Conservation (phyloP, 2,113 vertebrate species). For the Amphilophus citrinellus region DNA sequence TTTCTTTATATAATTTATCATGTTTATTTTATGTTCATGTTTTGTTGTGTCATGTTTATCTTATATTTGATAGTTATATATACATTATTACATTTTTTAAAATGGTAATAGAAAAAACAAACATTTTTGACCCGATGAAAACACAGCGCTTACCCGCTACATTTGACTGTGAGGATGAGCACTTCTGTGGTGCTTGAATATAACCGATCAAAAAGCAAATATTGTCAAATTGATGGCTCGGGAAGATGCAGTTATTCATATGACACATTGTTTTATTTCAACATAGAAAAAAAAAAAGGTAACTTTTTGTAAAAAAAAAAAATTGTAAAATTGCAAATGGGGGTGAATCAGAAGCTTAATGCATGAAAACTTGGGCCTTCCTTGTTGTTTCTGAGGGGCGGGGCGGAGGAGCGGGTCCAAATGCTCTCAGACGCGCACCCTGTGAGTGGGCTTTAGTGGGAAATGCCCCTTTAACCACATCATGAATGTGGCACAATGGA, state of each 20-base stretch:
- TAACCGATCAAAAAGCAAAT: no score
- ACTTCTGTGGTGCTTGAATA: no score
- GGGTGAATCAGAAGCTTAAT: background rate
- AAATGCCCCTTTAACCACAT: constrained; percentile 41
- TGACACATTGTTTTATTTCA: background rate
- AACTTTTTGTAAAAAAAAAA: no score
- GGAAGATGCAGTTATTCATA: background rate
- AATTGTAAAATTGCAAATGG: no score
- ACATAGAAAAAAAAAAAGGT: no score
- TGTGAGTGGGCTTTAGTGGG: constrained; percentile 13
- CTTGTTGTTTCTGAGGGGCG: no score
- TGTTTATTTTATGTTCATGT: background rate
- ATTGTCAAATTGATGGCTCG: background rate
- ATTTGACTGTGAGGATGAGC: background rate
- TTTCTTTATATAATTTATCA: background rate
- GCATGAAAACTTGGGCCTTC: background rate
- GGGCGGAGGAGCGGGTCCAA: background rate
- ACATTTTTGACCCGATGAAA: background rate
- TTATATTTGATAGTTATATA: background rate
- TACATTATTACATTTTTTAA: background rate
- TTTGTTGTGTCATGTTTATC: background rate
- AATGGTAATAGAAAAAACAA: background rate
- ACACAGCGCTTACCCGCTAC: background rate
- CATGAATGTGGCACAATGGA: constrained; percentile 63
- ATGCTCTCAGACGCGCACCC: background rate